Conservation (phyloP, 2,797 vertebrate species). For the Nannoperca obscura region DNA sequence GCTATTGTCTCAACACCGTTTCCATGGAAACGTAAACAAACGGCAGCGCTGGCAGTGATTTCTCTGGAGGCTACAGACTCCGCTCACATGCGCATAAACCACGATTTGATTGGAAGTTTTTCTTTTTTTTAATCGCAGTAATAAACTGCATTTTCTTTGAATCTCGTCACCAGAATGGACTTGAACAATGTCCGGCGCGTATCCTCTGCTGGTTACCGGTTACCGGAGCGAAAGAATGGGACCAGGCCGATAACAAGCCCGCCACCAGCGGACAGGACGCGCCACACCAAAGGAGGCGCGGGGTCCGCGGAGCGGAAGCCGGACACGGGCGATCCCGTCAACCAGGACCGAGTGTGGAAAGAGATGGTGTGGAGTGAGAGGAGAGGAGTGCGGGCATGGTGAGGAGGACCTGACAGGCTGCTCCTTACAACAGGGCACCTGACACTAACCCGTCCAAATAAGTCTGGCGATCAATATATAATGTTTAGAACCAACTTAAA, state of each 20-base stretch:
- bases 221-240: constrained; percentile 65
- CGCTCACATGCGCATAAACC: not conserved
- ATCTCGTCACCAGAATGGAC: constrained; percentile 55
- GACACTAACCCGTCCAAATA: not conserved
- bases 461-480: not conserved
- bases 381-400: constrained; percentile 82
- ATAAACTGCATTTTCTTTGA: not conserved
- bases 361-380: constrained; percentile 82
- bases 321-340: constrained; percentile 72
- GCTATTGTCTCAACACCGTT: constrained; percentile 25
- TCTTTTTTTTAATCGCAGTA: not conserved
- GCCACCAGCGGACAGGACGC: constrained; percentile 12
- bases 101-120: not conserved
- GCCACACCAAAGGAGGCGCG: not conserved
- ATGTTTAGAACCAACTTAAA: not conserved
- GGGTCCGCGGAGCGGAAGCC: constrained; percentile 14
- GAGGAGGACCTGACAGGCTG: constrained; percentile 33
- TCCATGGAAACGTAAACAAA: constrained; percentile 67
- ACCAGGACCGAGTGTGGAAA: constrained; percentile 84
- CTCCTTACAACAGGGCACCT: not conserved
- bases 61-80: not conserved
- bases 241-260: constrained; percentile 49
- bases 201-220: constrained; percentile 78
- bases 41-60: constrained; percentile 58
- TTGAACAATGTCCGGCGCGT: constrained; percentile 64